phyloP scores from a whole-genome alignment of 2,797 vertebrate genomes.

The Ficedula albicollis region DNA sequence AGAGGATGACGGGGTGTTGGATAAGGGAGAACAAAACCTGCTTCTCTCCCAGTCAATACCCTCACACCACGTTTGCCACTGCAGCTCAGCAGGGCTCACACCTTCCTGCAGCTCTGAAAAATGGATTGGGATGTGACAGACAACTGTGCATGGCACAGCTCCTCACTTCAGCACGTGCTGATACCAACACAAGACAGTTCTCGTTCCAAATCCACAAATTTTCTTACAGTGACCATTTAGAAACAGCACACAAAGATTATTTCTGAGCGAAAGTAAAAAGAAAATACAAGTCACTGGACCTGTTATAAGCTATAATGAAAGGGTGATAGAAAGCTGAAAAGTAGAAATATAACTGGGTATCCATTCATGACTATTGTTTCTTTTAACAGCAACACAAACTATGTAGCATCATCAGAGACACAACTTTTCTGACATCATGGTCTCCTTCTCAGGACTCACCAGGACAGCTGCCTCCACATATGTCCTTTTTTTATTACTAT shows the following conservation, averaged over 20 bases:
- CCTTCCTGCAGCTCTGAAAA: background rate
- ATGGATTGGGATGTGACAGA: background rate
- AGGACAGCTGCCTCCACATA: background rate
- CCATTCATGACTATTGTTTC: background rate
- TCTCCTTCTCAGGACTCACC: background rate
- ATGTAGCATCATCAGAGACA: background rate
- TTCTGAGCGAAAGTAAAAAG: background rate
- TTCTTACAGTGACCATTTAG: background rate
- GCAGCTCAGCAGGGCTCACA: background rate
- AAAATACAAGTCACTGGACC: background rate
- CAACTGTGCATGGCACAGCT: background rate
- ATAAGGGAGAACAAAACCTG: background rate
- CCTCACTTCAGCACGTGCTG: fast-evolving
- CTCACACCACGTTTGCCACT: fast-evolving
- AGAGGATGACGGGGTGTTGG: background rate
- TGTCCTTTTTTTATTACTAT: too few relatives aligned
- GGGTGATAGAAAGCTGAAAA: background rate
- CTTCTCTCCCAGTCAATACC: background rate
- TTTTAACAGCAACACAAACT: background rate
- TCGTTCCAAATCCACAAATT: background rate
- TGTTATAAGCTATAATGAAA: background rate
- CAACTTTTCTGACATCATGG: background rate
- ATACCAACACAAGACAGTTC: background rate
- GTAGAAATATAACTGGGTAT: background rate
- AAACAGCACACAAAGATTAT: background rate